A percentile compares a stretch with the other conserved stretches of the same genome.
phyloP scores from a whole-genome alignment of 1,140 invertebrate species.

The Drosophila rufa region DNA sequence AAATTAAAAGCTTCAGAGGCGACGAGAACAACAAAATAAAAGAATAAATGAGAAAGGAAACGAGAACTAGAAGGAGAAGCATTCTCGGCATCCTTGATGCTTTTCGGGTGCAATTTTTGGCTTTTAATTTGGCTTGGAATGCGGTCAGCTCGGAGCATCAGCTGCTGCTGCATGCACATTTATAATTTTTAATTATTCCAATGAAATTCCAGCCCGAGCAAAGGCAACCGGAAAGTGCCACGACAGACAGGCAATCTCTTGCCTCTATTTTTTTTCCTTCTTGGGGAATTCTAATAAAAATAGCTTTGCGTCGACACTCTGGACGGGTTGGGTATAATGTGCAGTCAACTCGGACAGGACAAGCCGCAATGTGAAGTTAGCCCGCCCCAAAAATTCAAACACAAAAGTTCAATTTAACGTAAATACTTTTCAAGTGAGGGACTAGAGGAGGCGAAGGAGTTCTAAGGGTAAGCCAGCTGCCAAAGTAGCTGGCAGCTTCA shows the following conservation, averaged over 20 bases:
- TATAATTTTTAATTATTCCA: constrained; percentile 73
- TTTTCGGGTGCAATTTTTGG: constrained; percentile 40
- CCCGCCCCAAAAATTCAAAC: constrained; percentile 54
- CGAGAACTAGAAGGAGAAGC: background rate
- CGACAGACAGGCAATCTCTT: constrained; percentile 31
- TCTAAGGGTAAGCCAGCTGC: constrained; percentile 54
- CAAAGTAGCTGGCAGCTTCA: constrained; percentile 52
- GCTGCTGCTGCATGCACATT: constrained; percentile 50
- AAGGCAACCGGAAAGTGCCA: constrained; percentile 27
- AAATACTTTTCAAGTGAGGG: constrained; percentile 66
- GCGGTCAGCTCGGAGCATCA: constrained; percentile 47
- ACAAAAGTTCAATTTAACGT: constrained; percentile 75
- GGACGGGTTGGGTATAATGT: constrained; percentile 36
- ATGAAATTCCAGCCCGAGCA: constrained; percentile 35
- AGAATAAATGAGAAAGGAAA: background rate
- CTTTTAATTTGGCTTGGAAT: constrained; percentile 71
- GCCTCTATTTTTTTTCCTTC: background rate
- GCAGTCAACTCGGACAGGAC: constrained; percentile 45
- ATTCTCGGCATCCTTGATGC: constrained; percentile 25
- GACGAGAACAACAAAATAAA: background rate
- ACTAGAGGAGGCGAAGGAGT: background rate
- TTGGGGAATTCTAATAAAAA: constrained; percentile 70
- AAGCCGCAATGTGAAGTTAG: constrained; percentile 44
- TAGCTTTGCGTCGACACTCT: constrained; percentile 63
- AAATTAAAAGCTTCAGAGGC: constrained; percentile 56